These are phyloP conservation scores for Drosophila bifasciata DNA, from an alignment of 1,140 invertebrate species.

Conservation along the genomic window DNA sequence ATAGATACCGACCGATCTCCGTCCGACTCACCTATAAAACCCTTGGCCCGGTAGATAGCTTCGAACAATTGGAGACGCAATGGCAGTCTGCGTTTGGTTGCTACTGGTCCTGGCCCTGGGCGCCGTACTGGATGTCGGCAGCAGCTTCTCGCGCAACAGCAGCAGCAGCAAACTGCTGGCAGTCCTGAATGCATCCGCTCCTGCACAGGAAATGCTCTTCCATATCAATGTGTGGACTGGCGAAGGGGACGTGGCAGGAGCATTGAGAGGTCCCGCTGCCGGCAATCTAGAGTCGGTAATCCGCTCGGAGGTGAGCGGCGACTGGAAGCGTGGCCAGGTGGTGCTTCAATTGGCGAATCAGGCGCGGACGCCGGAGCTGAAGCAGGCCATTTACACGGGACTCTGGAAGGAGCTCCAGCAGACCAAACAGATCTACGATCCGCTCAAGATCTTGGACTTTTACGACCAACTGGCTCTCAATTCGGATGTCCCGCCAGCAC, in stretches of 20 bases:
- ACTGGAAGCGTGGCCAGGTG: conserved; percentile 50
- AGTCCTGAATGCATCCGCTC: conserved; percentile 32
- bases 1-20: conserved; percentile 20
- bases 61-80: conserved; percentile 7
- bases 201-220: conserved; percentile 45
- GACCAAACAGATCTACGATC: conserved; percentile 62
- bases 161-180: conserved; percentile 30
- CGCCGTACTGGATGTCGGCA: neutral
- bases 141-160: neutral
- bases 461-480: conserved; percentile 29
- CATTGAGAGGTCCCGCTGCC: neutral
- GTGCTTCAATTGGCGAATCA: conserved; percentile 43
- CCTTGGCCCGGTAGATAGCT: neutral
- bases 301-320: conserved; percentile 58
- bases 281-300: conserved; percentile 45
- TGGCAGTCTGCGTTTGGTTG: conserved; percentile 19
- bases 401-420: conserved; percentile 68
- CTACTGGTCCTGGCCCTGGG: conserved; percentile 16
- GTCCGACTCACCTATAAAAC: conserved; percentile 43
- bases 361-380: conserved; percentile 50
- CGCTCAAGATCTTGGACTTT: conserved; percentile 51
- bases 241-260: neutral
- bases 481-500: conserved; percentile 29
- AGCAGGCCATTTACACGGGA: conserved; percentile 59
- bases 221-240: conserved; percentile 49